Evolutionary conservation across 2,113 vertebrate genomes (phyloP), one percentile per base, ranked within the genome.

Genomic region (Cinclus mexicanus): DNA sequence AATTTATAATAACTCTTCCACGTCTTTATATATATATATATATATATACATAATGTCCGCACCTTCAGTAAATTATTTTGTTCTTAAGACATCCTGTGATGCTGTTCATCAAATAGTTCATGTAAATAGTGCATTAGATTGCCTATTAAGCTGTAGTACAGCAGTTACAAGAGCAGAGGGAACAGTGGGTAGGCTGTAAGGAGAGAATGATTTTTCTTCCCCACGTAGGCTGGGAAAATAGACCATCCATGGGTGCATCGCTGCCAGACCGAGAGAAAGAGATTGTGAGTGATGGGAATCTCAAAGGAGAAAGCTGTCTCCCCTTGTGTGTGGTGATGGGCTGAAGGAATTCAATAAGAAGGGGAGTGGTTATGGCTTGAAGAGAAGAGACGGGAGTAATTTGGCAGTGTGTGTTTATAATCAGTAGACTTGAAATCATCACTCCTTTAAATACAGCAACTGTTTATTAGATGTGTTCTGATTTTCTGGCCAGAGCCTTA

Each of bases 391-490:
- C 3, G 0, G 68, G 76, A 87, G 61, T 87, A 74, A 92, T 92
- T 92, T 90, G 83, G 87, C 85, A 83, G 78, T 25, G 76, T 53
- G 52, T 86, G 52, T 72, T 94, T 95, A 82, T 94, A 90, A 95
- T 94, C 92, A 90, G 86, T 59, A 89, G 77, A 80, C 70, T 88
- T 86, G 77, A 89, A 96, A 86, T 93, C 90, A 69, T 89, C 33
- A 26, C 85, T 94, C 75, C 74, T 89, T 96, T 86, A 95, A 94
- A 46, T 93, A 87, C 93, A 97, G 94, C 91, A 97, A 89, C 89
- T 92, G 94, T 97, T 94, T 87, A 96, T 94, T 96, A 97, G 90
- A 88, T 87, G 72, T 87, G 85, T 89, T 93, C 93, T 94, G 83
- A 93, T 94, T 96, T 94, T 93, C 88, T 95, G 83, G 67, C 76